Conservation (phyloP, 2,113 vertebrate species). For the Cinclus cinclus region DNA sequence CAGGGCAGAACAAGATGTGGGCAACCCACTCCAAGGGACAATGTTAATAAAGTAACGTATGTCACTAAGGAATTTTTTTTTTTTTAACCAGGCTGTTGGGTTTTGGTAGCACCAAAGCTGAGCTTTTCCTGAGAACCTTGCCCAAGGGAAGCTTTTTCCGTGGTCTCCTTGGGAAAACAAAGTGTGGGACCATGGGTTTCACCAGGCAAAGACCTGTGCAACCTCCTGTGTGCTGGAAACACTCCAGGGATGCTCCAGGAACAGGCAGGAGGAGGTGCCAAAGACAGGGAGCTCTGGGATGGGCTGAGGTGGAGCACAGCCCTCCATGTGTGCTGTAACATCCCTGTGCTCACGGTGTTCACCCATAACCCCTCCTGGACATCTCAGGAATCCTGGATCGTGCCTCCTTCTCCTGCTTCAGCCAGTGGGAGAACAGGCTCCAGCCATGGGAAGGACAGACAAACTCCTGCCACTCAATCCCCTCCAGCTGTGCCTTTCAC, state of each 20-base stretch:
- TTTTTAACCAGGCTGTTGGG: not conserved
- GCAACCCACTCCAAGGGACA: accelerated
- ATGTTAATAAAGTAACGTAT: accelerated
- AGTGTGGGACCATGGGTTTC: not conserved
- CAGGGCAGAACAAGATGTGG: accelerated
- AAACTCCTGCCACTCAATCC: accelerated
- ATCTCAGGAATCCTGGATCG: not conserved
- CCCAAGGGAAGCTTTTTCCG: not conserved
- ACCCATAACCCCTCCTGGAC: not conserved
- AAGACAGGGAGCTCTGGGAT: not conserved
- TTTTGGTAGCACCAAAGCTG: not conserved
- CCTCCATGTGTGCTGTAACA: accelerated
- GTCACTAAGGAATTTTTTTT: accelerated
- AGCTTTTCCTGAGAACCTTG: not conserved
- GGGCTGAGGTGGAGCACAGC: not conserved
- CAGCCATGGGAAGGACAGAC: not conserved
- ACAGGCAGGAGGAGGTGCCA: not conserved
- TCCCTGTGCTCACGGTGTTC: accelerated
- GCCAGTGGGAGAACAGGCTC: accelerated
- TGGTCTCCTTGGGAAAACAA: not conserved
- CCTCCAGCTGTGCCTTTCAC: not conserved
- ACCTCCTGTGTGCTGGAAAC: not conserved
- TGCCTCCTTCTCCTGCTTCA: not conserved
- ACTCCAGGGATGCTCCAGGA: not conserved
- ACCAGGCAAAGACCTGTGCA: not conserved